Evolutionary conservation across 2,888 invertebrate genomes (phyloP), one percentile per base, ranked within the genome.

Genomic region (Druceiella hillmani): DNA sequence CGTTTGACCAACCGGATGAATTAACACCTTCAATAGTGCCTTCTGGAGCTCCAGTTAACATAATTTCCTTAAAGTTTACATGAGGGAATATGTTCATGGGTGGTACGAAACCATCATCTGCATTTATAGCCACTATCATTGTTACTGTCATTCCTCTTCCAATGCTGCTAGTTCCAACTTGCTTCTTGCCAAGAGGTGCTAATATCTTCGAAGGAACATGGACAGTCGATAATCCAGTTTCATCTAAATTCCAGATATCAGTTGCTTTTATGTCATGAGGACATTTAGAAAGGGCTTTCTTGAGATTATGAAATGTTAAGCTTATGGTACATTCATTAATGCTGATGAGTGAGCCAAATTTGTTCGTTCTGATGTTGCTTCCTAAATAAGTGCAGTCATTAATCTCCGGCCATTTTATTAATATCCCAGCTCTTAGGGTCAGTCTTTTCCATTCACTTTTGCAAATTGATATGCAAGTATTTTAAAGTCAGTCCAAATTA

Each of bases 151-250:
- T n/a, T n/a, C n/a, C n/a, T n/a, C n/a, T n/a, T n/a, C n/a, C n/a
- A n/a, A n/a, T n/a, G n/a, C n/a, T n/a, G n/a, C n/a, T n/a, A n/a
- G n/a, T n/a, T n/a, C 51, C 50, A 13, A 55, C 41, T 48, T 55
- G 53, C 42, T 53, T 54, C 26, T 33, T 39, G 12, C 50, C 50
- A 43, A 50, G 50, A 27, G 47, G 42, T 35, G 50, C 54, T 10
- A 53, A 11, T 20, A 57, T 45, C 46, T 53, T 52, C 24, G 47
- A 44, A 40, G 55, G 51, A 11, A 36, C 38, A 27, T 54, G 52
- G 20, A 55, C 55, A 13, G 55, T 55, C 13, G 46, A 45, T 20
- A 52, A 28, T 15, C 52, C 52, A 17, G 50, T 52, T 35, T 55
- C 52, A 34, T 56, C 53, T 29, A 43, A 30, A 45, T 55, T 55